Percentiles rank a stretch among this genome's conserved stretches.
Evolutionary conservation across 2,888 invertebrate genomes (phyloP).

Genomic region (Microctonus brassicae): DNA sequence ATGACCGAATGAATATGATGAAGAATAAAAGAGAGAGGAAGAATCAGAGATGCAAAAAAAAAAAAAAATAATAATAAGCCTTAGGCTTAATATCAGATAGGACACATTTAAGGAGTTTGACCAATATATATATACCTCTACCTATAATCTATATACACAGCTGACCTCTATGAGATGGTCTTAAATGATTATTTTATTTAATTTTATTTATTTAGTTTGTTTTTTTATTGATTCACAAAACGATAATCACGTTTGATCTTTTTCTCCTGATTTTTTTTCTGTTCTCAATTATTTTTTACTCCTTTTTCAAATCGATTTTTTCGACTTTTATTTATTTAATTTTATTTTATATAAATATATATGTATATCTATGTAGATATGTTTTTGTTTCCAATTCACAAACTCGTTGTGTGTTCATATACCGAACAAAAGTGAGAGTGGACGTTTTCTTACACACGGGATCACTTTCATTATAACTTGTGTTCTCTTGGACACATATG

Average conservation of each 20-base stretch:
- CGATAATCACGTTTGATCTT: background rate
- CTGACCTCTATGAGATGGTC: too few species aligned
- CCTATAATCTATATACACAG: too few species aligned
- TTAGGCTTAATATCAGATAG: background rate
- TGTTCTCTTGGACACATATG: background rate
- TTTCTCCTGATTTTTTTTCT: too few species aligned
- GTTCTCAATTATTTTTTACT: too few species aligned
- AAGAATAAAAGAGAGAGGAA: background rate
- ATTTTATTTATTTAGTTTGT: constrained; percentile 9
- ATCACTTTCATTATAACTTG: background rate
- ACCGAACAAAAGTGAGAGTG: constrained; percentile 1
- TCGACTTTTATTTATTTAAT: background rate
- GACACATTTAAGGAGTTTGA: background rate
- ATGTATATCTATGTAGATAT: background rate
- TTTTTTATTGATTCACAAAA: constrained; percentile 11
- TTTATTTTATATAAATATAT: background rate
- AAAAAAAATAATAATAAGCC: constrained; percentile 9
- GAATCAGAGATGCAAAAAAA: background rate
- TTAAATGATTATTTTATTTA: constrained; percentile 10
- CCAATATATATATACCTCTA: background rate
- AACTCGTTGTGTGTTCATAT: background rate
- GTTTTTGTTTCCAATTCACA: background rate
- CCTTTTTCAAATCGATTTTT: too few species aligned
- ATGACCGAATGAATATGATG: constrained; percentile 19
- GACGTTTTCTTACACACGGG: constrained; percentile 2